Percentiles rank a stretch among this genome's conserved stretches.
These are phyloP conservation scores for Neoseiulus cucumeris DNA, from an alignment of 1,140 invertebrate species.

Conservation along the genomic window DNA sequence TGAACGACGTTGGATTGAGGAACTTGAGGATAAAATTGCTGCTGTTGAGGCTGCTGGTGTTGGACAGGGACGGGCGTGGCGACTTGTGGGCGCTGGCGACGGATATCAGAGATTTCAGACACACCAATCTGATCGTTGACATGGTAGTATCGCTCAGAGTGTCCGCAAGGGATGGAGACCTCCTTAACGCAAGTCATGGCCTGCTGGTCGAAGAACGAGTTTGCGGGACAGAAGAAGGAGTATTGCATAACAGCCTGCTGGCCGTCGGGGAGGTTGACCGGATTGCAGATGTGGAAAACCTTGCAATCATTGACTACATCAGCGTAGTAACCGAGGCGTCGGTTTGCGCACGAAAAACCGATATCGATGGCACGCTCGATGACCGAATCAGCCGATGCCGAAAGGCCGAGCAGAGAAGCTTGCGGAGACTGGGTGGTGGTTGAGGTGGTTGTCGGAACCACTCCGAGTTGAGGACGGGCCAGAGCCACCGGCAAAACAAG, in stretches of 20 bases:
- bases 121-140: neutral
- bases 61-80: no score
- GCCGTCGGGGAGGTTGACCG: slow-evolving; percentile 13
- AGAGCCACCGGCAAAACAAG: no score
- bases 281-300: slow-evolving; percentile 16
- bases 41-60: no score
- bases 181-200: neutral
- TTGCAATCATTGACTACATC: slow-evolving; percentile 15
- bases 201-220: neutral
- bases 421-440: neutral
- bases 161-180: neutral
- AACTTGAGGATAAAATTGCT: no score
- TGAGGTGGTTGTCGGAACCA: no score
- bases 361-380: neutral
- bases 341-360: slow-evolving; percentile 18
- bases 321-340: slow-evolving; percentile 15
- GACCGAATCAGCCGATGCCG: neutral
- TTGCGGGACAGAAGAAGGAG: neutral
- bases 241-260: slow-evolving; percentile 3
- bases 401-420: neutral
- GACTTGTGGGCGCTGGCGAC: slow-evolving; percentile 13
- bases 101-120: neutral
- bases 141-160: neutral
- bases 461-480: no score
- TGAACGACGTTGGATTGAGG: no score